Evolutionary conservation across 2,797 vertebrate species (phyloP).

Genomic region (Phataginus tricuspis): DNA sequence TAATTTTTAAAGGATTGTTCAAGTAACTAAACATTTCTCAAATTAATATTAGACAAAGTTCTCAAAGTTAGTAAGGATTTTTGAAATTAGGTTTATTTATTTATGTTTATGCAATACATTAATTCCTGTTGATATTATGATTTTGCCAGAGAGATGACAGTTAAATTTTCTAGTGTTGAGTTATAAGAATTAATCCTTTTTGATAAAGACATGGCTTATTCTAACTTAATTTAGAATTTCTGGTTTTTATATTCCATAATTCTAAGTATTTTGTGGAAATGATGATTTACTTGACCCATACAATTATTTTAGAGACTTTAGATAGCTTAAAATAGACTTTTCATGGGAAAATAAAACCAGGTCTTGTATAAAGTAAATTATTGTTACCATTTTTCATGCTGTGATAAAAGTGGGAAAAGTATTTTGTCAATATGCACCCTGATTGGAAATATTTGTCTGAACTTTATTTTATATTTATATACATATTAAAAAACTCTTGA

Average conservation of each 20-base stretch:
- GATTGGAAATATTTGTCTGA: neutral
- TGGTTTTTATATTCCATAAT: neutral
- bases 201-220: neutral
- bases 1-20: neutral
- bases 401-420: neutral
- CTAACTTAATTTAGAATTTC: neutral
- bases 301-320: conserved; percentile 9
- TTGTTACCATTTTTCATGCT: conserved; percentile 23
- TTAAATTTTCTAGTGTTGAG: neutral
- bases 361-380: neutral
- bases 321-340: conserved; percentile 3
- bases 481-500: conserved; percentile 21
- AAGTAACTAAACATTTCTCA: neutral
- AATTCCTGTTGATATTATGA: neutral
- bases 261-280: conserved; percentile 13
- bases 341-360: conserved; percentile 38
- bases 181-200: neutral
- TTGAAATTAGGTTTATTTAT: neutral
- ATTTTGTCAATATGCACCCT: neutral
- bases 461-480: neutral
- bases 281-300: neutral
- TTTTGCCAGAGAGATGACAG: neutral
- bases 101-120: neutral
- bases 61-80: neutral
- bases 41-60: neutral